Evolutionary conservation across 2,888 invertebrate genomes (phyloP), one percentile per base, ranked within the genome.

Genomic region (Agrotis exclamationis): DNA sequence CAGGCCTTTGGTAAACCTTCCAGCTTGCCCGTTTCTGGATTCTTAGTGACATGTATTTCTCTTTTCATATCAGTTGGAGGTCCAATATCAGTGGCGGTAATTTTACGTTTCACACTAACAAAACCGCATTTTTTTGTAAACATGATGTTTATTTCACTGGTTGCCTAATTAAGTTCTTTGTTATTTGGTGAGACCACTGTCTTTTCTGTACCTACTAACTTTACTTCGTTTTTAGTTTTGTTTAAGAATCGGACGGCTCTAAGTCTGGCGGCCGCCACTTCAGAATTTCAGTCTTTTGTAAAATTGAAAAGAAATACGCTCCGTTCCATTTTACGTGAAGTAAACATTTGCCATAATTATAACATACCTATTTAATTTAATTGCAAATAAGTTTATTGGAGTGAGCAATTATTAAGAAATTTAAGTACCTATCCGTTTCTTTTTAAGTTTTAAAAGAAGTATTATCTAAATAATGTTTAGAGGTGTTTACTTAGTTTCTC

Each of bases 1-100:
- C 99, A 99, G 33, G 98, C 97, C 39, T 97, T 96, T 0, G 99
- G 99, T 53, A 99, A 95, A 0, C 99, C 99, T 86, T 98, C 98
- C 83, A 99, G 94, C 90, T 97, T 97, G 0, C 99, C 99, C 0
- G 98, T 98, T 84, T 97, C 96, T 22, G 97, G 97, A 92, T 99
- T 98, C 86, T 97, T 98, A 81, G 97, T 98, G n/a, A 99, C 99
- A 93, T 99, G 99, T 87, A 99, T 97, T 86, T 98, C 97, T 86
- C 98, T 98, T 77, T 97, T 97, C 28, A 99, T 98, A 89, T 98
- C 97, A 6, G 98, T 98, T 3, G 99, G 99, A 80, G 97, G 96
- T 1, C 98, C 98, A 76, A 99, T 99, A 79, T 97, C 97, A 1
- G 96, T 96, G 1, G 96, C 97, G 50, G 95, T 91, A 72, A 91